Base-by-base conservation (phyloP, 2,113 vertebrate genomes). In the Sclerurus mexicanus region DNA sequence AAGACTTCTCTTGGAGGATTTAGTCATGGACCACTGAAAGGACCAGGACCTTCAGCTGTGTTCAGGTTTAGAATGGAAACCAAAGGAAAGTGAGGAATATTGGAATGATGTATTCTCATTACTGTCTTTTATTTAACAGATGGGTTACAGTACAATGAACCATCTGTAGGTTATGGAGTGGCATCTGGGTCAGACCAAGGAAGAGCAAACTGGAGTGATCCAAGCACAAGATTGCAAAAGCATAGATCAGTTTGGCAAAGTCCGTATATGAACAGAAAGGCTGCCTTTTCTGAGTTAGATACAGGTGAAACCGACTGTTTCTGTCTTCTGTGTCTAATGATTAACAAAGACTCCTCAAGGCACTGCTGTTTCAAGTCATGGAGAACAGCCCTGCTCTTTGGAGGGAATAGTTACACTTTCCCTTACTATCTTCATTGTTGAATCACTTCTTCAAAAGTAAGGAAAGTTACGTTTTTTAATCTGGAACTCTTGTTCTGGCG, bases 141-240 rank as follows among this genome's bases (percentile, higher is more conserved):
- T 96, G 96, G 95, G 89, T 87, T 90, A 93, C 90, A 87, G 85
- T 93, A 92, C 14, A 85, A 90, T 95, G 94, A 93, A 85, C 95
- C 81, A 96, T 95, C 96, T 97, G 96, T 95, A 95, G 94, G 94
- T 97, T 95, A 89, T 81, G 73, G 73, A 91, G 52, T 66, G 63
- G 88, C 93, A 95, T 95, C 87, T 97, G 83, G 89, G 85, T 97
- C 95, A 96, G 42, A 83, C 49, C 72, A 95, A 95, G 72, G 68
- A 94, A 89, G 83, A 90, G 42, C 24, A 96, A 95, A 95, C 91
- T 92, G 58, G 77, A 80, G 49, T 6, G 69, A 90, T 90, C 73
- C 46, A 89, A 79, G 37, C 21, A 56, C 47, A 19, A 81, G 71
- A 87, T 67, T 83, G 71, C 14, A 80, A 80, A 96, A 93, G 33